Percentiles rank a stretch among this genome's conserved stretches.
Conservation (phyloP, 2,888 invertebrate genomes). For the Drosophila merina region DNA sequence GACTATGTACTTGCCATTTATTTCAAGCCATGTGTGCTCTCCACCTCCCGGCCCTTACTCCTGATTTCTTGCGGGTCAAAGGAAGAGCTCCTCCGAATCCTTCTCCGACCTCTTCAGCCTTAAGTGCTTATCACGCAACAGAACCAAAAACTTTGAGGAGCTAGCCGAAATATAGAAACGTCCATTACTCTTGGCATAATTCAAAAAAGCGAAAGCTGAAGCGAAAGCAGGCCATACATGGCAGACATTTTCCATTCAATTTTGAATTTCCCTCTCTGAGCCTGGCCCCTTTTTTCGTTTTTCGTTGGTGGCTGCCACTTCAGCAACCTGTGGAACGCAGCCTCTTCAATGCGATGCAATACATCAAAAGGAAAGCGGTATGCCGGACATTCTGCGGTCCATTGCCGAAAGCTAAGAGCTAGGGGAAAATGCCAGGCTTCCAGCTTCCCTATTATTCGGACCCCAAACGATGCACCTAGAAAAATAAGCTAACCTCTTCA, state of each 20-base stretch:
- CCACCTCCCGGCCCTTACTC: background rate
- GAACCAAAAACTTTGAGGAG: constrained; percentile 46
- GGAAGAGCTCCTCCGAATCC: constrained; percentile 40
- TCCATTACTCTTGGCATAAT: constrained; percentile 34
- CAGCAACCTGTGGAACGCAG: constrained; percentile 82
- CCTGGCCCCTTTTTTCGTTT: constrained; percentile 2
- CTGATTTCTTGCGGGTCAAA: constrained; percentile 58
- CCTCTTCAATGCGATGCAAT: constrained; percentile 77
- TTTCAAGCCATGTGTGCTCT: constrained; percentile 19
- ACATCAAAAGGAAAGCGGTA: constrained; percentile 81
- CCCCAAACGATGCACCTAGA: constrained; percentile 1
- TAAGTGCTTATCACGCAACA: constrained; percentile 42
- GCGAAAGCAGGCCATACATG: constrained; percentile 32
- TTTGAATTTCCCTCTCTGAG: constrained; percentile 4
- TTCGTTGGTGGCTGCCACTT: constrained; percentile 33
- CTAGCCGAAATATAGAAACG: constrained; percentile 49
- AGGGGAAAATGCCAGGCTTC: constrained; percentile 43
- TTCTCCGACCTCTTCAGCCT: constrained; percentile 17
- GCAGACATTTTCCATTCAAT: constrained; percentile 16
- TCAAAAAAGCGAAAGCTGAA: constrained; percentile 31
- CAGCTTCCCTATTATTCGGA: constrained; percentile 18
- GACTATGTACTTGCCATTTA: constrained; percentile 51
- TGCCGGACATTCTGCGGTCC: constrained; percentile 61
- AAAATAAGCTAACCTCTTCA: background rate
- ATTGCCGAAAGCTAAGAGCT: constrained; percentile 48